A percentile compares a stretch with the other conserved stretches of the same genome.
phyloP scores from a whole-genome alignment of 2,888 invertebrate species.

The Drosophila diplacantha region DNA sequence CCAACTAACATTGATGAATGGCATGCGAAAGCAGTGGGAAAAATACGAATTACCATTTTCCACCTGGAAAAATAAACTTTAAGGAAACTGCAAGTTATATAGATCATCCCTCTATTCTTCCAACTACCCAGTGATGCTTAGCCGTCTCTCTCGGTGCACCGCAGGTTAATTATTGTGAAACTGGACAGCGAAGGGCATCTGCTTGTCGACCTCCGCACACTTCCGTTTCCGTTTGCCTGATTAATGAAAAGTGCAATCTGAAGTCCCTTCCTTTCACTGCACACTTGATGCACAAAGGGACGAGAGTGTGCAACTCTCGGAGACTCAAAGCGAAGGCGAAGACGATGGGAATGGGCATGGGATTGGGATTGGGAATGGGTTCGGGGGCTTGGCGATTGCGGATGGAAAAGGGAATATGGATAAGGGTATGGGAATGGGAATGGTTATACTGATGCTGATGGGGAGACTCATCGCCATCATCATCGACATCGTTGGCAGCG shows the following conservation, averaged over 20 bases:
- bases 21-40: conserved; percentile 24
- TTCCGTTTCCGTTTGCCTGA: conserved; percentile 58
- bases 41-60: not conserved
- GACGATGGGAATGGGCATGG: conserved; percentile 41
- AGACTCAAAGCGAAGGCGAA: conserved; percentile 49
- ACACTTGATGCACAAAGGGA: conserved; percentile 56
- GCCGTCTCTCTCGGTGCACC: not conserved
- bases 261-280: conserved; percentile 21
- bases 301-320: conserved; percentile 57
- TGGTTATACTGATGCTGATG: conserved; percentile 15
- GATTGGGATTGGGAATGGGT: conserved; percentile 5
- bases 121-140: not conserved
- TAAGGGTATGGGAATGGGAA: conserved; percentile 8
- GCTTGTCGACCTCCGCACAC: conserved; percentile 22
- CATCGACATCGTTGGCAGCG: not conserved
- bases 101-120: not conserved
- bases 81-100: not conserved
- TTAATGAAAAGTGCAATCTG: conserved; percentile 70
- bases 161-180: conserved; percentile 4
- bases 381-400: not conserved
- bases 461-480: conserved; percentile 32
- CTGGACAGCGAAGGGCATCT: conserved; percentile 18
- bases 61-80: not conserved
- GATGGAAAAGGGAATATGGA: conserved; percentile 4
- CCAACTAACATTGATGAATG: conserved; percentile 54